Evolutionary conservation across 2,113 vertebrate genomes (phyloP).

Genomic region (Psammodynastes pulverulentus): DNA sequence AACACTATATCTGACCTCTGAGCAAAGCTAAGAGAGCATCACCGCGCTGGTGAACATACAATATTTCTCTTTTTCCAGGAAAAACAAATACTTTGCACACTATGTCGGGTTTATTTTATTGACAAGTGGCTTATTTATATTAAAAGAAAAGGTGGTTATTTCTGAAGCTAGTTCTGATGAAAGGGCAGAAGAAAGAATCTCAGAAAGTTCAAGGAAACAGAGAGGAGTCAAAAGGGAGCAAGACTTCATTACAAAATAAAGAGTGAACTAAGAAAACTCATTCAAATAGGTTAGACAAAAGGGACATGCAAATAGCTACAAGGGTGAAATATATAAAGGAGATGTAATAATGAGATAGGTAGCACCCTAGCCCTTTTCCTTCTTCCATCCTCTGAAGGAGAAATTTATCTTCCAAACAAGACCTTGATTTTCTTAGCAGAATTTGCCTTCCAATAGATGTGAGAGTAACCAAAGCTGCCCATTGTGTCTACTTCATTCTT

Average conservation of each 20-base stretch:
- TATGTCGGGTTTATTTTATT: background rate
- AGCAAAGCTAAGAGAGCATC: background rate
- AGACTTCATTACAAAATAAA: background rate
- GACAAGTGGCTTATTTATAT: background rate
- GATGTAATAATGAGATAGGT: background rate
- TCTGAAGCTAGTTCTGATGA: background rate
- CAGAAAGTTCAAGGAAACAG: background rate
- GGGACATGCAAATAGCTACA: background rate
- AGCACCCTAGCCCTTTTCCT: background rate
- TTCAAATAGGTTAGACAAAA: no score
- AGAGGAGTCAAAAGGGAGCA: background rate
- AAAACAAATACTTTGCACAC: background rate
- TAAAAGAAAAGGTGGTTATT: background rate
- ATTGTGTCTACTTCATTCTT: background rate
- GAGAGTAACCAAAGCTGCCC: background rate
- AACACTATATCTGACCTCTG: background rate
- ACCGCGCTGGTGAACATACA: background rate
- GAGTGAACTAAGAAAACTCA: background rate
- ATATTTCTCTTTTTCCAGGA: background rate
- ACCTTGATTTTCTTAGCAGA: background rate
- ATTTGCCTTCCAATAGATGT: background rate
- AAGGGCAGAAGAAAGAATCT: background rate
- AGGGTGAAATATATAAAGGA: background rate
- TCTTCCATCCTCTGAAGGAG: background rate
- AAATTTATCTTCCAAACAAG: background rate